A percentile compares a stretch with the other conserved stretches of the same genome.
These are phyloP conservation scores for Cephus sareptanus DNA, from an alignment of 2,888 invertebrate genomes.

Conservation along the genomic window DNA sequence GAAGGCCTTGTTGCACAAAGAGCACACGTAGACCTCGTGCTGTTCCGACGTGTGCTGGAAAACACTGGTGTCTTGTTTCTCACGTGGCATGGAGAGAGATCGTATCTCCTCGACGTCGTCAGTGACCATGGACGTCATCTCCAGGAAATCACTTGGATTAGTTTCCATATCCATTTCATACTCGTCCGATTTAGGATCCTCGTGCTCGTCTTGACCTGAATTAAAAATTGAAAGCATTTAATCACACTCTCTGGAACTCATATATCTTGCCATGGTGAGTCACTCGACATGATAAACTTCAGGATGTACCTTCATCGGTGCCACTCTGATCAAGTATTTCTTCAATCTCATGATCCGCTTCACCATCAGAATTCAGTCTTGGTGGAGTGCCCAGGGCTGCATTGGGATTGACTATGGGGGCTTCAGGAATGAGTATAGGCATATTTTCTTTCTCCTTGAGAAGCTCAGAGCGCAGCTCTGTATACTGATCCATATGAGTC, in stretches of 20 bases:
- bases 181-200: conserved; percentile 60
- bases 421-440: conserved; percentile 62
- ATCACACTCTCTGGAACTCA: neutral
- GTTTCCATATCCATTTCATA: conserved; percentile 65
- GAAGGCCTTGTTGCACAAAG: conserved; percentile 64
- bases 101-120: conserved; percentile 33
- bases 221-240: neutral
- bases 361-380: conserved; percentile 60
- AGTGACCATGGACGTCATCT: conserved; percentile 58
- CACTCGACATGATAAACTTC: neutral
- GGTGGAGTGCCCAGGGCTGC: conserved; percentile 63
- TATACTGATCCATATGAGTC: conserved; percentile 34
- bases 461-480: conserved; percentile 48
- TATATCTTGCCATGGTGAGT: neutral
- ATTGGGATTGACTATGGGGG: conserved; percentile 63
- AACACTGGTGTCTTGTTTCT: conserved; percentile 22
- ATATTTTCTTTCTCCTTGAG: conserved; percentile 56
- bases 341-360: conserved; percentile 58
- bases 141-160: conserved; percentile 62
- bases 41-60: conserved; percentile 55
- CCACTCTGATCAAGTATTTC: conserved; percentile 55
- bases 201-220: conserved; percentile 44
- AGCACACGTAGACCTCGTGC: conserved; percentile 64
- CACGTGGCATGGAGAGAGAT: neutral
- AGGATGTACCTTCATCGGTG: conserved; percentile 54